Conservation (phyloP, 2,797 vertebrate genomes). For the Vespertilio murinus region DNA sequence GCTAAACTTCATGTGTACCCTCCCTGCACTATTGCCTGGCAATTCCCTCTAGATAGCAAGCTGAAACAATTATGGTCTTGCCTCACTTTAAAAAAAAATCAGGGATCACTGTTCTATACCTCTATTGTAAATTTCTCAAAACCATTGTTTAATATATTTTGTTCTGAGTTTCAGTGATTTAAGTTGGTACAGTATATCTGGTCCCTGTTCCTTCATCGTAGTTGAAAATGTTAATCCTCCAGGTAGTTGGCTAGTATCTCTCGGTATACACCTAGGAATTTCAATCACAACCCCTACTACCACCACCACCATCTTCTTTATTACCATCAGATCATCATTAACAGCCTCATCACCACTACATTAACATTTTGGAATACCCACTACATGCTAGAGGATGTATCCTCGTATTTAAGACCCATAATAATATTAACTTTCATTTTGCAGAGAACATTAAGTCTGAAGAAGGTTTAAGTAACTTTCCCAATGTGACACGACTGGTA, state of each 20-base stretch:
- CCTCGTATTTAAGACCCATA: background rate
- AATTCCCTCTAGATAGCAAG: background rate
- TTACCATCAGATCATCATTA: background rate
- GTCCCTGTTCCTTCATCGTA: background rate
- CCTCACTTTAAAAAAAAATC: background rate
- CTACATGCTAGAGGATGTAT: background rate
- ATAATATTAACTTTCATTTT: conserved; percentile 14
- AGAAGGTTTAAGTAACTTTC: background rate
- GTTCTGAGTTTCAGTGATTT: background rate
- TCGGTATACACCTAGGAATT: background rate
- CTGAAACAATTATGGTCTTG: background rate
- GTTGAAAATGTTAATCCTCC: background rate
- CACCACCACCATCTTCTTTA: background rate
- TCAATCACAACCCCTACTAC: background rate
- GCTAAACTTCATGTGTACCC: background rate
- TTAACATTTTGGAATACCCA: background rate
- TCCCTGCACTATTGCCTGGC: background rate
- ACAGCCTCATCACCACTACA: background rate
- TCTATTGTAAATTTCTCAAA: background rate
- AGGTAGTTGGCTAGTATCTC: background rate
- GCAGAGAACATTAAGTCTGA: background rate
- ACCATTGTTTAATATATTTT: background rate
- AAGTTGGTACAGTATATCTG: background rate
- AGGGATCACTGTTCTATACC: background rate
- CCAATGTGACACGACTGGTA: background rate